Conservation (phyloP, 2,113 vertebrate genomes). For the Desmodus rotundus region DNA sequence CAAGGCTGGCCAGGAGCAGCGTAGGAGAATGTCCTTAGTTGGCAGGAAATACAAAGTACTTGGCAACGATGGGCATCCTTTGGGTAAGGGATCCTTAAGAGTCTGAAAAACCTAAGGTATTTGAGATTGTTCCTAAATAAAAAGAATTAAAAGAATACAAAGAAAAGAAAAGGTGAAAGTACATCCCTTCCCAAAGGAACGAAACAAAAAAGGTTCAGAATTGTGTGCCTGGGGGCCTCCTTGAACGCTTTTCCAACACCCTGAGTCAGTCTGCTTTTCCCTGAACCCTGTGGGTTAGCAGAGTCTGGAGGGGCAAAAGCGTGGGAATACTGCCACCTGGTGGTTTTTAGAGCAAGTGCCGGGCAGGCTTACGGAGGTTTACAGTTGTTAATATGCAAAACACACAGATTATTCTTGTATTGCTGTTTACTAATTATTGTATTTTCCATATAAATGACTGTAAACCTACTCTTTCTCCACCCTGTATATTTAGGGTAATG, state of each 20-base stretch:
- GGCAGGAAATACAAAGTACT: background rate
- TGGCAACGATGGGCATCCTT: background rate
- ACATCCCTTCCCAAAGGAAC: background rate
- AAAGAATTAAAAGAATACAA: background rate
- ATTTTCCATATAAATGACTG: background rate
- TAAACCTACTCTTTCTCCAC: background rate
- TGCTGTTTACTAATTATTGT: background rate
- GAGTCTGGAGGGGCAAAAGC: background rate
- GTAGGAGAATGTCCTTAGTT: background rate
- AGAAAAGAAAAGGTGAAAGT: background rate
- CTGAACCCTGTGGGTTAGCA: background rate
- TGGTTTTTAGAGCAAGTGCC: background rate
- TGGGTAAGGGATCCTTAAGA: background rate
- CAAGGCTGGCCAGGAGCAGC: background rate
- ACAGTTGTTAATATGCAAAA: background rate
- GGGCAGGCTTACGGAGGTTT: background rate
- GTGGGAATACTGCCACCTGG: slow-evolving; percentile 45
- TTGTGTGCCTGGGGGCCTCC: background rate
- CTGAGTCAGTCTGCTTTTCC: background rate
- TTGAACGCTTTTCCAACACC: background rate
- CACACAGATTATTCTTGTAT: too few species aligned
- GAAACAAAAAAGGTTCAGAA: background rate
- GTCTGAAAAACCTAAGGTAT: background rate
- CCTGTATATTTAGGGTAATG: background rate
- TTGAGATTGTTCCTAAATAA: slow-evolving; percentile 11